Evolutionary conservation across 2,888 invertebrate species (phyloP).

Genomic region (Perizoma flavofasciatum): DNA sequence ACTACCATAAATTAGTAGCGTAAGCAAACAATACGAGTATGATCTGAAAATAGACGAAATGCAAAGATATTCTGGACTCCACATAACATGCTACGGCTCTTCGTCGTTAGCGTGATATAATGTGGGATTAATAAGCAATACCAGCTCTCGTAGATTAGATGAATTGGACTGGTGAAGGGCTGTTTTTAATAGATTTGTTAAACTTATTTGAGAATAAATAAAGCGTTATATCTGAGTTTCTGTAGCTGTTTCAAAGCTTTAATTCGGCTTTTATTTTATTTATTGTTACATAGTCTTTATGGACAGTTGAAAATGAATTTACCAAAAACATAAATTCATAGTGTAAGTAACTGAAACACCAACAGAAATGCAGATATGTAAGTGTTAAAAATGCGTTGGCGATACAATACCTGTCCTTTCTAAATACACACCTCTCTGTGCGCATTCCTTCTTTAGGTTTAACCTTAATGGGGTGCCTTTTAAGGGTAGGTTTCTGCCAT

Average conservation of each 20-base stretch:
- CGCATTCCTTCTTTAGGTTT: conserved; percentile 96
- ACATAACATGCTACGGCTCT: conserved; percentile 31
- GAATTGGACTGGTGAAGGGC: conserved; percentile 23
- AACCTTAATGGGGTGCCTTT: conserved; percentile 94
- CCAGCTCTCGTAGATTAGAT: conserved; percentile 43
- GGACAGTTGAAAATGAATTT: no score
- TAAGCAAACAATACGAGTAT: conserved; percentile 56
- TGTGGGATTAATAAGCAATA: conserved; percentile 56
- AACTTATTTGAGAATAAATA: conserved; percentile 37
- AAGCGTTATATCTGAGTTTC: conserved; percentile 67
- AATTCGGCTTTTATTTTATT: neutral
- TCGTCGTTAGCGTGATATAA: conserved; percentile 42
- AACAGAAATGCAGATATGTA: conserved; percentile 63
- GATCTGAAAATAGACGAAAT: conserved; percentile 60
- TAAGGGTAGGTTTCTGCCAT: conserved; percentile 90
- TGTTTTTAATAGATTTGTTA: conserved; percentile 30
- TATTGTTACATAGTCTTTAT: no score
- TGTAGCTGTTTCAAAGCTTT: conserved; percentile 43
- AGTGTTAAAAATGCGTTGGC: conserved; percentile 85
- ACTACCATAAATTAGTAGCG: conserved; percentile 58
- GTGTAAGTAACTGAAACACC: conserved; percentile 35
- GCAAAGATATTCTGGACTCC: conserved; percentile 54
- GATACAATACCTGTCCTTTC: conserved; percentile 85
- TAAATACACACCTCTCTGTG: conserved; percentile 94
- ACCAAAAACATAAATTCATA: no score